Evolutionary conservation across 2,888 invertebrate genomes (phyloP).

Genomic region (Amaurobius ferox): DNA sequence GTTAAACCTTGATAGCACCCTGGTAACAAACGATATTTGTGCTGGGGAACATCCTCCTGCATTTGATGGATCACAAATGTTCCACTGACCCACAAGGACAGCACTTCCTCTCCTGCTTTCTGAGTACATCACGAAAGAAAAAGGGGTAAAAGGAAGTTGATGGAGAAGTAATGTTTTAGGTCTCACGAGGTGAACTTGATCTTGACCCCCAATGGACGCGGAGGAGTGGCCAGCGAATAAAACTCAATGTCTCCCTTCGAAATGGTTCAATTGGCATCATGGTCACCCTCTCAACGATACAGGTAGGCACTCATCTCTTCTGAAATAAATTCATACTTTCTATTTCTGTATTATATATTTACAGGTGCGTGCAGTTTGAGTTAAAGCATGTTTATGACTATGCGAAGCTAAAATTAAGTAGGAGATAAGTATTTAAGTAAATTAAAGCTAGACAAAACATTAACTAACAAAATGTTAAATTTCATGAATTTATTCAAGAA

Average conservation of each 20-base stretch:
- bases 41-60: not conserved
- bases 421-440: too few relatives aligned
- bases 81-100: slow-evolving; percentile 3
- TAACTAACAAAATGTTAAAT: too few relatives aligned
- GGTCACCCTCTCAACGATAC: not conserved
- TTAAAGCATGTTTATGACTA: too few relatives aligned
- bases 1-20: slow-evolving; percentile 3
- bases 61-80: slow-evolving; percentile 7
- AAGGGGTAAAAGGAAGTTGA: not conserved
- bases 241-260: not conserved
- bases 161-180: not conserved
- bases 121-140: not conserved
- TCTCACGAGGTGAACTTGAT: slow-evolving; percentile 8
- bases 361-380: too few relatives aligned
- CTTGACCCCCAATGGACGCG: slow-evolving; percentile 11
- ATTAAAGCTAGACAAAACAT: too few relatives aligned
- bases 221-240: slow-evolving; percentile 7
- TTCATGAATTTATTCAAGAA: too few relatives aligned
- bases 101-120: not conserved
- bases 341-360: too few relatives aligned
- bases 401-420: too few relatives aligned
- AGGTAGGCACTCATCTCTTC: not conserved
- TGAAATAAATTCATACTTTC: too few relatives aligned
- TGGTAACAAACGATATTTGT: not conserved
- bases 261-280: not conserved